These are phyloP conservation scores for Pachypanchax playfairii DNA, from an alignment of 2,113 vertebrate genomes.

Conservation along the genomic window DNA sequence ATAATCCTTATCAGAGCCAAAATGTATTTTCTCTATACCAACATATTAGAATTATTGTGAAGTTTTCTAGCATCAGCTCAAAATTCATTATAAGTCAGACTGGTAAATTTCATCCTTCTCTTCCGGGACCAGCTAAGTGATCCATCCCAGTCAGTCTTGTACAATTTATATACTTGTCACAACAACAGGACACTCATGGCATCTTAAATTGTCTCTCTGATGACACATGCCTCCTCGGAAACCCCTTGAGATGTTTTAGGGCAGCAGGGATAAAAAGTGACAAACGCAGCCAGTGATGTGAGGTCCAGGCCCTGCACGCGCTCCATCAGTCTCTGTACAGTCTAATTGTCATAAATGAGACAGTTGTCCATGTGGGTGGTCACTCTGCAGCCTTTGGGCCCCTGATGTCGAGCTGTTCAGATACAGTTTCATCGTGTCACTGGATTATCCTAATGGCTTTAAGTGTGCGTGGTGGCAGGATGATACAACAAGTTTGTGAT, in stretches of 20 bases:
- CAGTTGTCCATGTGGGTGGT: slow-evolving; percentile 41
- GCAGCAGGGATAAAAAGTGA: slow-evolving; percentile 69
- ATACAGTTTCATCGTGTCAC: slow-evolving; percentile 46
- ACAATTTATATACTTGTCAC: slow-evolving; percentile 72
- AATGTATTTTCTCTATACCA: not conserved
- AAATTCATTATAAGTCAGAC: not conserved
- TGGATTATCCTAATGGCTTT: slow-evolving; percentile 56
- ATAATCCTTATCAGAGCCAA: not conserved
- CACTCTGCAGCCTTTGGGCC: slow-evolving; percentile 46
- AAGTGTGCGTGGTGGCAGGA: slow-evolving; percentile 27
- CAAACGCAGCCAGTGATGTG: slow-evolving; percentile 62
- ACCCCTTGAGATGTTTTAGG: slow-evolving; percentile 50
- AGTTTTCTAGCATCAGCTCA: not conserved
- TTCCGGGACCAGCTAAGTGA: slow-evolving; percentile 42
- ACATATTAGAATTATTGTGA: not conserved
- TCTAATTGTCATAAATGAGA: slow-evolving; percentile 68
- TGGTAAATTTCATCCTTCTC: slow-evolving; percentile 2
- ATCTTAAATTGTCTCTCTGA: slow-evolving; percentile 72
- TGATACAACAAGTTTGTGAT: slow-evolving; percentile 26
- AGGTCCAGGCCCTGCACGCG: slow-evolving; percentile 34
- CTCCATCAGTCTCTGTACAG: slow-evolving; percentile 47
- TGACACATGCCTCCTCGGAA: slow-evolving; percentile 71
- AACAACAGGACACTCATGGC: slow-evolving; percentile 68
- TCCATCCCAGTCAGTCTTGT: slow-evolving; percentile 37
- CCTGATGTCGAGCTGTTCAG: slow-evolving; percentile 35